Evolutionary conservation across 1,140 invertebrate genomes (phyloP).

Genomic region (Rhynchophorus ferrugineus): DNA sequence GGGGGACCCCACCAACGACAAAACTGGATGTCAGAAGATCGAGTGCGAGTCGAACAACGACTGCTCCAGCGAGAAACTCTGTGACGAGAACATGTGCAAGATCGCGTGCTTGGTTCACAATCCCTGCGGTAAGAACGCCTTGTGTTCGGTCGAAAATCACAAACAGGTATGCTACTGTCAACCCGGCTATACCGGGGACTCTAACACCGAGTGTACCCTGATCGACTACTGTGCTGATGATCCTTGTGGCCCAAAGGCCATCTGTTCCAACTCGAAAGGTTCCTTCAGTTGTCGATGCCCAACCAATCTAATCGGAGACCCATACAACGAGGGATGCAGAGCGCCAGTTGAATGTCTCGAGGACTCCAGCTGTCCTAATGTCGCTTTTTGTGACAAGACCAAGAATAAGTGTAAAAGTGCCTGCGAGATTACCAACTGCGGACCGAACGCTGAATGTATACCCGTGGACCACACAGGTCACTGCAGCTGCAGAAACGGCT

Average conservation of each 20-base stretch:
- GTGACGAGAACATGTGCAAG: conserved; percentile 71
- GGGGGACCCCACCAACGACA: conserved; percentile 65
- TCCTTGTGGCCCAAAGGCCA: conserved; percentile 74
- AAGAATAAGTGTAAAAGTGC: conserved; percentile 48
- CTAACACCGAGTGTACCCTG: conserved; percentile 57
- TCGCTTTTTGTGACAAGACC: conserved; percentile 56
- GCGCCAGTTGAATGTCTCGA: conserved; percentile 67
- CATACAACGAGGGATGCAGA: conserved; percentile 71
- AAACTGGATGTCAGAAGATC: conserved; percentile 65
- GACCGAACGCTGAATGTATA: conserved; percentile 74
- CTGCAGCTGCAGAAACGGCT: conserved; percentile 71
- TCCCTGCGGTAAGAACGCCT: conserved; percentile 73
- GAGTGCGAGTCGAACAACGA: conserved; percentile 65
- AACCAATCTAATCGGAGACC: conserved; percentile 68
- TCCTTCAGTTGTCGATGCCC: conserved; percentile 76
- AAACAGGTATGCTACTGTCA: conserved; percentile 71
- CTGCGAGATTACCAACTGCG: conserved; percentile 68
- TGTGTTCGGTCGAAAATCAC: conserved; percentile 75
- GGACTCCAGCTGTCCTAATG: conserved; percentile 68
- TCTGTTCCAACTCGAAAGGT: conserved; percentile 74
- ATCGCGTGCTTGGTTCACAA: conserved; percentile 74
- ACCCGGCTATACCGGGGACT: conserved; percentile 76
- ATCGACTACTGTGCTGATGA: conserved; percentile 72
- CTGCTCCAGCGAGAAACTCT: conserved; percentile 75
- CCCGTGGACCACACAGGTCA: conserved; percentile 61